Evolutionary conservation across 2,797 vertebrate genomes (phyloP).

Genomic region (Chiroxiphia lanceolata): DNA sequence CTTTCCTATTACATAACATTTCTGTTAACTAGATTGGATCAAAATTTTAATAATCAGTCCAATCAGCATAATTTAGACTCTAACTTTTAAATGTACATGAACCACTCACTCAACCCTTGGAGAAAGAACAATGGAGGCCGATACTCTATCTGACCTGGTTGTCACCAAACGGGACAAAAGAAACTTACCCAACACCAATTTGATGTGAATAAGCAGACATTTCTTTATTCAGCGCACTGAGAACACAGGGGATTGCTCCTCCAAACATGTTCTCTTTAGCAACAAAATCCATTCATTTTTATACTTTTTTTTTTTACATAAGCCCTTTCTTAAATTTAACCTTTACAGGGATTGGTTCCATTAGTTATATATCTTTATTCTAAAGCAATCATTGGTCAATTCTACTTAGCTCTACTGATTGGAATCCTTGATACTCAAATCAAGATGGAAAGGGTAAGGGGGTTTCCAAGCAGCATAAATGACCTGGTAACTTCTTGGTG

Average conservation of each 20-base stretch:
- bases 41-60: neutral
- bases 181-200: neutral
- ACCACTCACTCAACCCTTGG: neutral
- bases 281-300: neutral
- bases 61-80: neutral
- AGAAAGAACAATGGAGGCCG: neutral
- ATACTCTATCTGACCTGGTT: neutral
- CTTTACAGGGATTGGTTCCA: neutral
- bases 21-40: neutral
- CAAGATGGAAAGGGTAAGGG: neutral
- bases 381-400: neutral
- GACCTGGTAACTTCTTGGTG: neutral
- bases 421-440: neutral
- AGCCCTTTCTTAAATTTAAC: neutral
- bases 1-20: neutral
- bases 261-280: rapidly evolving
- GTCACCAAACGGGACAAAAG: neutral
- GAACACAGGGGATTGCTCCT: neutral
- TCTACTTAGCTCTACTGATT: neutral
- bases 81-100: neutral
- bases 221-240: neutral
- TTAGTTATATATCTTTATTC: neutral
- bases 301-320: neutral
- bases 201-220: neutral
- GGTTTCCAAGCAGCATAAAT: neutral